Evolutionary conservation across 1,140 invertebrate genomes (phyloP), one percentile per base, ranked within the genome.

Genomic region (Diorhabda elongata): DNA sequence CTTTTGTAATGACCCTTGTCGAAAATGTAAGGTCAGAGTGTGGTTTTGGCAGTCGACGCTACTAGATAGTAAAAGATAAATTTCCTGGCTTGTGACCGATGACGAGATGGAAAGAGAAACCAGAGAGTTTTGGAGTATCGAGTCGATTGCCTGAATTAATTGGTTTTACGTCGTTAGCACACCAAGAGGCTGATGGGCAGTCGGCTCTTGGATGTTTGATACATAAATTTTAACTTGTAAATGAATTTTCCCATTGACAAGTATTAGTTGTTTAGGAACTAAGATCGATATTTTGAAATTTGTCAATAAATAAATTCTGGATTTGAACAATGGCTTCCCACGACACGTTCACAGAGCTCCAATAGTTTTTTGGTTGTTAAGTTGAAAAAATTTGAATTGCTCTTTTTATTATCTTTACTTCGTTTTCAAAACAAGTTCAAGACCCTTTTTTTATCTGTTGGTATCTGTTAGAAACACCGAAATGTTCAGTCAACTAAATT

Each of bases 111-210:
- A 52, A n/a, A 52, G 47, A 52, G 47, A 52, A 52, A 8, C 47
- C 47, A 52, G 47, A n/a, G 47, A 52, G n/a, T 3, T 52, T n/a
- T 8, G n/a, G 3, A 52, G 47, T 52, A 52, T 52, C 47, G 47
- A 52, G 47, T 52, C 47, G 47, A 52, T 52, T 52, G 47, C 47
- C 47, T n/a, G n/a, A 52, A 52, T 52, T 52, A 52, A 52, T 52
- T 52, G 47, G 47, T 52, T 52, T 52, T 52, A 52, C 47, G 47
- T 52, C 47, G 47, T 52, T 52, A 8, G 47, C 47, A 52, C 6
- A 52, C 47, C 47, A 52, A 52, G 6, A n/a, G 47, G 47, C 47
- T 52, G 47, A 52, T 52, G 47, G 47, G 47, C 47, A 52, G 47
- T 52, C n/a, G 47, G 3, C 47, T 52, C 47, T 52, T 52, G 47